Evolutionary conservation across 2,113 vertebrate species (phyloP).

Genomic region (crab-eating macaque (Macaca fascicularis)): T2T-MFA8v1.1 NC_088389.1:108501001-108501500

Average conservation of each 20-base stretch:
- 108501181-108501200: background rate
- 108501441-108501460: conserved; percentile 29
- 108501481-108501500: conserved; percentile 23
- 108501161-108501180: background rate
- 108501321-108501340: background rate
- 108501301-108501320: background rate
- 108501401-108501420: background rate
- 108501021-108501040: background rate
- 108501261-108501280: background rate
- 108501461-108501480: conserved; percentile 15
- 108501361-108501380: background rate
- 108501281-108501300: background rate
- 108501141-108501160: background rate
- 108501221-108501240: conserved; percentile 26
- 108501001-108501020: background rate
- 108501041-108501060: background rate
- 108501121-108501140: background rate
- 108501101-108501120: background rate
- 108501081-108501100: background rate
- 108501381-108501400: conserved; percentile 3
- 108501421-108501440: conserved; percentile 27
- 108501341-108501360: background rate
- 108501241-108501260: background rate
- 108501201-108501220: background rate
- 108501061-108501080: background rate